Conservation (phyloP, 2,797 vertebrate genomes). For the Bothrops alternatus region DNA sequence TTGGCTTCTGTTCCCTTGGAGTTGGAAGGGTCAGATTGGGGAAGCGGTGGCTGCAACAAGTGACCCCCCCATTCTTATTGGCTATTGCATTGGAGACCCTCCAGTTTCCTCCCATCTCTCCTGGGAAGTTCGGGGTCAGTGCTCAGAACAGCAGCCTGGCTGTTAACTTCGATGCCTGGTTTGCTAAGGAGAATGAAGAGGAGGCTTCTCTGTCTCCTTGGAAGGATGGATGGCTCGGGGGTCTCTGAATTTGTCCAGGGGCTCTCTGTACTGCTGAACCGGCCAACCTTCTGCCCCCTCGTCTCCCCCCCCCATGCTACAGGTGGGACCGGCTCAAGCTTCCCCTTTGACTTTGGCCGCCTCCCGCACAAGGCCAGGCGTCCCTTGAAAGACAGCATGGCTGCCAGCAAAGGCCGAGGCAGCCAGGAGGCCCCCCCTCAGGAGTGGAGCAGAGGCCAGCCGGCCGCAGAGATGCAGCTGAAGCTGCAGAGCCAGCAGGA, state of each 20-base stretch:
- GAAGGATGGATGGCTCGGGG: not conserved
- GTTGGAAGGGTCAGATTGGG: not conserved
- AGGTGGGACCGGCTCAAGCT: constrained; percentile 78
- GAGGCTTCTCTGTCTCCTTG: not conserved
- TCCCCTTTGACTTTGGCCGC: constrained; percentile 87
- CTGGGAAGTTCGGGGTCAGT: not conserved
- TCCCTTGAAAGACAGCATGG: constrained; percentile 79
- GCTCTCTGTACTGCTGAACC: constrained; percentile 22
- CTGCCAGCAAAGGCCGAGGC: constrained; percentile 69
- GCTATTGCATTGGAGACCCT: not conserved
- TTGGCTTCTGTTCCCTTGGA: not conserved
- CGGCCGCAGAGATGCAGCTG: constrained; percentile 73
- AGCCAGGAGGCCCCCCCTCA: constrained; percentile 61
- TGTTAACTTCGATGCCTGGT: not conserved
- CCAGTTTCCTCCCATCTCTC: not conserved
- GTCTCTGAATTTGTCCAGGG: not conserved
- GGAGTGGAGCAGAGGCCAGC: constrained; percentile 73
- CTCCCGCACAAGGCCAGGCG: constrained; percentile 75
- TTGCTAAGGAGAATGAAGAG: not conserved
- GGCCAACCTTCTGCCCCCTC: constrained; percentile 38
- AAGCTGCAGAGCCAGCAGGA: constrained; percentile 86
- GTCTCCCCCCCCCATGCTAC: not conserved
- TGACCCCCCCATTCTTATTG: not conserved
- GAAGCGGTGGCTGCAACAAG: not conserved
- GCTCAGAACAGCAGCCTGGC: not conserved